Base-by-base conservation (phyloP, 2,113 vertebrate species). In the Cavia porcellus region DNA sequence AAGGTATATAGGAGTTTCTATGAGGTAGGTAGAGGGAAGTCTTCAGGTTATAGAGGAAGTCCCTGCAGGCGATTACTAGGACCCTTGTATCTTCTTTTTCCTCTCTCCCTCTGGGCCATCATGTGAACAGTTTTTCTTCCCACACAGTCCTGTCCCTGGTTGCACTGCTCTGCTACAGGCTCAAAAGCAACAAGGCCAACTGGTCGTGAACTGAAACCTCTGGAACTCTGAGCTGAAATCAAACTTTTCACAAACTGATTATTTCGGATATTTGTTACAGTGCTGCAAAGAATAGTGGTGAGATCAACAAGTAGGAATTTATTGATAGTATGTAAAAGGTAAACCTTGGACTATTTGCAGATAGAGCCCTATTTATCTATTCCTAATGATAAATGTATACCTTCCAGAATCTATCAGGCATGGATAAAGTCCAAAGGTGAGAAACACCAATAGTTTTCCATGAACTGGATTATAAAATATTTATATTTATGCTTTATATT, bases 401-500 rank as follows among this genome's bases (percentile, higher is more conserved):
- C 19, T 68, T 95, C 24, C 22, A 86, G 66, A 93, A 66, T 87
- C 57, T 86, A 19, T 91, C 64, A 90, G 13, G 22, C 13, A 5
- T 64, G 15, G 52, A 12, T 59, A 38, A 93, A 1, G 14, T 92
- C 74, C 30, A 84, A 94, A 75, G 68, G 0, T 17, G 75, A 64
- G 32, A 52, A 45, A 90, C 8, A 50, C 25, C 7, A 79, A 86
- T 47, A n/a, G 4, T 38, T 87, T 93, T 81, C 75, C 19, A 24
- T 25, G 35, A 35, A 62, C 7, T 28, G 75, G 32, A 70, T 15
- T 13, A 82, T 32, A 17, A 89, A 86, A 87, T 85, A 81, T 62
- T 95, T 5, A 61, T 79, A 94, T 89, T 6, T 55, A 20, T 85
- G 35, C 10, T 61, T 93, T 91, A 91, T 85, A 88, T 75, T 85